phyloP scores from a whole-genome alignment of 2,888 invertebrate genomes.

The Crepidodera aurea region DNA sequence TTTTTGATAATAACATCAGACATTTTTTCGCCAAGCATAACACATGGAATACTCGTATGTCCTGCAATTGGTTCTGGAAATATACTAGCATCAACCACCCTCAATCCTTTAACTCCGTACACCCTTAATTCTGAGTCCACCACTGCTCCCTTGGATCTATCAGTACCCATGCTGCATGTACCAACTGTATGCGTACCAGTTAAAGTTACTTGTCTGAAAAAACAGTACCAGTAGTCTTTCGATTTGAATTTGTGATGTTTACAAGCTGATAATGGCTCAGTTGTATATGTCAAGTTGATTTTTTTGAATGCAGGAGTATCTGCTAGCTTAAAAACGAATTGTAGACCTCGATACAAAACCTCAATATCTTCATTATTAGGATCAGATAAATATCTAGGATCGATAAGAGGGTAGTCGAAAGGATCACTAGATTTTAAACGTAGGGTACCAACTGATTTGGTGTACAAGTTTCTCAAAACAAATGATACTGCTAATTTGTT shows the following conservation, averaged over 20 bases:
- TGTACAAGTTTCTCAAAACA: neutral
- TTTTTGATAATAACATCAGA: neutral
- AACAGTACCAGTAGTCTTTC: constrained; percentile 40
- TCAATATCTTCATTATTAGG: constrained; percentile 61
- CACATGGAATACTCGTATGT: neutral
- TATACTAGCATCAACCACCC: constrained; percentile 73
- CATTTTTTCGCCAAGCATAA: neutral
- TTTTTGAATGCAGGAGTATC: constrained; percentile 64
- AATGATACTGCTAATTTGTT: neutral
- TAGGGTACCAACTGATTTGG: constrained; percentile 68
- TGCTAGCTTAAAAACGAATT: constrained; percentile 58
- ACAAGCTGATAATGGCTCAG: constrained; percentile 30
- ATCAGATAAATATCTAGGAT: constrained; percentile 71
- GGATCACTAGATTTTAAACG: constrained; percentile 48
- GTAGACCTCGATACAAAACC: constrained; percentile 64
- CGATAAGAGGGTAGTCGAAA: constrained; percentile 64
- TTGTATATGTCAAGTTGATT: constrained; percentile 59
- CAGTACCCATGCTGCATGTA: constrained; percentile 67
- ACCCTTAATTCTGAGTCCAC: constrained; percentile 70
- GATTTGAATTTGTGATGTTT: constrained; percentile 20
- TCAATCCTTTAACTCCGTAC: constrained; percentile 65
- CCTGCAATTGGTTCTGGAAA: constrained; percentile 59
- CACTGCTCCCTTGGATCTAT: constrained; percentile 66
- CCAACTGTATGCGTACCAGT: constrained; percentile 1
- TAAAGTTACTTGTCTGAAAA: constrained; percentile 21